Evolutionary conservation across 2,113 vertebrate species (phyloP).

Genomic region (Formicarius rufipectus): DNA sequence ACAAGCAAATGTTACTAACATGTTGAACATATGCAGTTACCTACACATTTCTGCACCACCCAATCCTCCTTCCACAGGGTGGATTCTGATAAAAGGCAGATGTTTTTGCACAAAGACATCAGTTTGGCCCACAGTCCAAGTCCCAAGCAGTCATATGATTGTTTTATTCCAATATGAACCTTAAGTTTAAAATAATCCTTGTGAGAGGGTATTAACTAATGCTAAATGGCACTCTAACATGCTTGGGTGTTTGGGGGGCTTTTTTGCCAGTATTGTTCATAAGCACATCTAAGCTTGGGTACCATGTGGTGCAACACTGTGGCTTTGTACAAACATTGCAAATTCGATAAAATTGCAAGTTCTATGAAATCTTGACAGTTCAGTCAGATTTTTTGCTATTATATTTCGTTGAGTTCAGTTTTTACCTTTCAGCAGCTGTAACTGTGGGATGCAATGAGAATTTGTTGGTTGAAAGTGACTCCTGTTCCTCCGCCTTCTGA

Average conservation of each 20-base stretch:
- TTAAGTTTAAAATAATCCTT: background rate
- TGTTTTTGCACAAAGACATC: background rate
- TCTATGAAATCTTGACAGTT: background rate
- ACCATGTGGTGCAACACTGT: background rate
- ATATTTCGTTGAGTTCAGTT: background rate
- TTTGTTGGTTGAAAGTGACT: background rate
- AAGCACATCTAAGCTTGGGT: background rate
- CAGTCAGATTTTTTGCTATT: background rate
- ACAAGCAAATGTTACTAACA: background rate
- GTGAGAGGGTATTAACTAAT: background rate
- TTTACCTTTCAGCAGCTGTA: background rate
- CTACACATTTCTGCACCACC: background rate
- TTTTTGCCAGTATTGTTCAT: background rate
- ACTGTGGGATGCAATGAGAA: background rate
- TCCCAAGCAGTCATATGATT: background rate
- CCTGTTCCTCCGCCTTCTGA: background rate
- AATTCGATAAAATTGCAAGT: background rate
- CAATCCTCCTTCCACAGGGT: background rate
- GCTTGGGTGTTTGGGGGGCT: background rate
- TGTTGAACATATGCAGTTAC: background rate
- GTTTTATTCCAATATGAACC: background rate
- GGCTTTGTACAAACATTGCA: background rate
- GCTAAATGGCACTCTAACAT: background rate
- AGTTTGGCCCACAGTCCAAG: background rate
- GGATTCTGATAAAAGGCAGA: background rate